Percentiles rank a stretch among this genome's conserved stretches.
Evolutionary conservation across 2,113 vertebrate genomes (phyloP).

Genomic region (Fukomys damarensis): DNA sequence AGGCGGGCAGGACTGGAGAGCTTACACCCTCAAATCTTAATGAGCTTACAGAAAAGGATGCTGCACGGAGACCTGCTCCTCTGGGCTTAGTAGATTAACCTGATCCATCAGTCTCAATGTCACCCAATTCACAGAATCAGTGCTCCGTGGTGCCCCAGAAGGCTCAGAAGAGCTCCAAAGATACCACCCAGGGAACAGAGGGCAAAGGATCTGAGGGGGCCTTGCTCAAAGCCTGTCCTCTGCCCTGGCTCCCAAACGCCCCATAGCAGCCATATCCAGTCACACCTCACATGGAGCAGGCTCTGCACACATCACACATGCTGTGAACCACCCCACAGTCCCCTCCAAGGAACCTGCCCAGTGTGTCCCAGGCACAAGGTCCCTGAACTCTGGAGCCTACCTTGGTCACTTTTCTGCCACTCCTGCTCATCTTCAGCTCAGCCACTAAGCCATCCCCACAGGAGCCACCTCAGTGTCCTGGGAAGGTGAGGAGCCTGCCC

Average conservation of each 20-base stretch:
- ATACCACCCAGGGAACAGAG: background rate
- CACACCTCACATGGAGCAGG: background rate
- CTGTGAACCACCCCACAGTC: background rate
- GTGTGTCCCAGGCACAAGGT: background rate
- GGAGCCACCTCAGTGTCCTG: background rate
- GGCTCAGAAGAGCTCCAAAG: accelerated
- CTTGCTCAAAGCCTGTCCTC: background rate
- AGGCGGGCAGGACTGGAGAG: slow-evolving; percentile 54
- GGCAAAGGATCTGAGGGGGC: background rate
- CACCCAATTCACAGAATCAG: background rate
- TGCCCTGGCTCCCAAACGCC: background rate
- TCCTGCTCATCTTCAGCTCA: background rate
- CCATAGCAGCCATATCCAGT: accelerated
- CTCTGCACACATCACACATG: background rate
- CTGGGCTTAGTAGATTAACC: slow-evolving; percentile 73
- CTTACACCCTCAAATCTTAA: slow-evolving; percentile 68
- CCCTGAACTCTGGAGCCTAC: background rate
- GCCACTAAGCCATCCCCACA: background rate
- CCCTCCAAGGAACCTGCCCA: background rate
- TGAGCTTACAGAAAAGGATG: slow-evolving; percentile 71
- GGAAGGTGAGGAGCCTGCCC: background rate
- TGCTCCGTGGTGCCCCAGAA: accelerated
- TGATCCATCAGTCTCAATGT: background rate
- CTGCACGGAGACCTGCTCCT: slow-evolving; percentile 58
- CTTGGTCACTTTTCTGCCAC: background rate